phyloP scores from a whole-genome alignment of 2,888 invertebrate species.

The Plagodis dolabraria region DNA sequence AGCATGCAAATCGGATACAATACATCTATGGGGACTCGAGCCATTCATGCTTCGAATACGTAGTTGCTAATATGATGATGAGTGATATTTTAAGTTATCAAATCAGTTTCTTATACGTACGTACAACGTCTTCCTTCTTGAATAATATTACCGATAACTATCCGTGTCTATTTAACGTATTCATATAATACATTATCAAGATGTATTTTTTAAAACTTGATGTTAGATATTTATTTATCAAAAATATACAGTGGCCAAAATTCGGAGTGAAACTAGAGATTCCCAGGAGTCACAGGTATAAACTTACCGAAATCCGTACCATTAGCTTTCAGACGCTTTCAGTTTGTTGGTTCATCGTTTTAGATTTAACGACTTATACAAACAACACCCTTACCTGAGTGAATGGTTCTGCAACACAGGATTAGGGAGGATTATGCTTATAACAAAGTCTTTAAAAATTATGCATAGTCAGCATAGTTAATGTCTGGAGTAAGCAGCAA shows the following conservation, averaged over 20 bases:
- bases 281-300: slow-evolving; percentile 13
- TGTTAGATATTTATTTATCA: not conserved
- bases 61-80: slow-evolving; percentile 21
- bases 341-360: slow-evolving; percentile 18
- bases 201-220: no score
- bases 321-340: slow-evolving; percentile 21
- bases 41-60: slow-evolving; percentile 42
- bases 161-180: no score
- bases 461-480: no score
- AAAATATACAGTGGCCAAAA: slow-evolving; percentile 14
- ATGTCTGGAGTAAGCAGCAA: no score
- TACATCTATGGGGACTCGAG: slow-evolving; percentile 49
- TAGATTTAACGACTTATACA: slow-evolving; percentile 16
- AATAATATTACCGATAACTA: no score
- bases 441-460: no score
- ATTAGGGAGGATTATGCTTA: no score
- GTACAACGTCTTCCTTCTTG: no score
- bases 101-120: no score
- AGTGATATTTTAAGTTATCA: not conserved
- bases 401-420: slow-evolving; percentile 35
- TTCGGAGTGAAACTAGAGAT: slow-evolving; percentile 14
- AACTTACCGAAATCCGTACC: slow-evolving; percentile 9
- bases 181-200: no score
- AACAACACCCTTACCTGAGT: slow-evolving; percentile 36
- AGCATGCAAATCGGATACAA: slow-evolving; percentile 62